Evolutionary conservation across 2,113 vertebrate genomes (phyloP), one percentile per base, ranked within the genome.

Genomic region (Piprites chloris): DNA sequence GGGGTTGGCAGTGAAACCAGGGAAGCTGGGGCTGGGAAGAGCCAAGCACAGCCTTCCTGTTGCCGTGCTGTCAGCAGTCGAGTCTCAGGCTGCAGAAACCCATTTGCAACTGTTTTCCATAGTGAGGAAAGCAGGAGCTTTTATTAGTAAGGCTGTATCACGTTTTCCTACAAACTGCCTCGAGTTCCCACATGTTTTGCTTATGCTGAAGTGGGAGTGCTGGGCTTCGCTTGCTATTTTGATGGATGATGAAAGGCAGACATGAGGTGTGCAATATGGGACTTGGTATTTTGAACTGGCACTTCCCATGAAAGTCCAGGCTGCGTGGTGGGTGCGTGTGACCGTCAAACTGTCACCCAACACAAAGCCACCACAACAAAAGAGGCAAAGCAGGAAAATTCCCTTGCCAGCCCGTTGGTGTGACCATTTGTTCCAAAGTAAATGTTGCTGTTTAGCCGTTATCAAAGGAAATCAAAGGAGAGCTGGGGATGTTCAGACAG

Each of bases 111-210:
- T 92, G 35, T 92, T 84, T 85, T 35, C 61, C 92, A 20, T 32
- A 41, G 77, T 12, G 95, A 91, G 87, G 92, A 90, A 87, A 93
- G 61, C 62, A 8, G 89, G 78, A 93, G 94, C 96, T 96, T 97
- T 96, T 96, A 65, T 96, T 95, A 95, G 96, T 58, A 94, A 79
- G 83, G 89, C 37, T 91, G 58, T 79, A 79, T 91, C 94, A 50
- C 81, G 76, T 96, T 96, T 96, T 95, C 94, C 50, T 89, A 9
- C 83, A 37, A 46, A 72, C 61, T 44, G 90, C 92, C 79, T 92
- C 71, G 37, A 74, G 79, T 93, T 92, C 92, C 96, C 96, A 93
- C 93, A 46, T 93, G 93, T 96, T 96, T 89, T 87, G 81, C 94
- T 96, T 63, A 6, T 79, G 80, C 80, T 65, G 65, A 37, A 89